A percentile compares a stretch with the other conserved stretches of the same genome.
Conservation (phyloP, 2,797 vertebrate genomes). For the Fratercula arctica region DNA sequence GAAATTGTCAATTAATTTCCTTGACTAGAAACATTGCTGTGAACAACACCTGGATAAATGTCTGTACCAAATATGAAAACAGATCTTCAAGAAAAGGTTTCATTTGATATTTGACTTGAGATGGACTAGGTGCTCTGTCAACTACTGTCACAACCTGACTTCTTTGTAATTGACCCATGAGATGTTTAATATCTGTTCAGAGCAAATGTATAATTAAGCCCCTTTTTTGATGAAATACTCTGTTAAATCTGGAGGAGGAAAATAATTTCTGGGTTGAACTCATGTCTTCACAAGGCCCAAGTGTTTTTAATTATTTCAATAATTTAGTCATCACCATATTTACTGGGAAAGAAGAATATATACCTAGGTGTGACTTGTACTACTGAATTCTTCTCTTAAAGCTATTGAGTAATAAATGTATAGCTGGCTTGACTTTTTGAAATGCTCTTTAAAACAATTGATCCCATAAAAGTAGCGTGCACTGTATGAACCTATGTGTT, state of each 20-base stretch:
- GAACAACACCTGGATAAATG: neutral
- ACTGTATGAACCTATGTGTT: neutral
- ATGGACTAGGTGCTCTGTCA: neutral
- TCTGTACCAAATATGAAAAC: neutral
- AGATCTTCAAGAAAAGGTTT: neutral
- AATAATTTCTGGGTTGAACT: neutral
- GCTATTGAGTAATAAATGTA: neutral
- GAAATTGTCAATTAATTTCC: neutral
- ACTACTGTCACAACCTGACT: neutral
- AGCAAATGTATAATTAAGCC: neutral
- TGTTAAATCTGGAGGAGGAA: neutral
- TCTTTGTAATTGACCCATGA: neutral
- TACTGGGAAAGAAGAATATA: neutral
- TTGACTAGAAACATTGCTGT: neutral
- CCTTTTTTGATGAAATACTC: neutral
- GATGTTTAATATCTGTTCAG: neutral
- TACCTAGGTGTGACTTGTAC: neutral
- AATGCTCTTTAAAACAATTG: slow-evolving; percentile 23
- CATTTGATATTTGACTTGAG: neutral
- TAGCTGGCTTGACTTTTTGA: slow-evolving; percentile 6
- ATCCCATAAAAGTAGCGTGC: neutral
- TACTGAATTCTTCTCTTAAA: slow-evolving; percentile 53
- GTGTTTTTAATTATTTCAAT: neutral
- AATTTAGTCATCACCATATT: neutral
- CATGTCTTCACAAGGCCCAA: neutral